phyloP scores from a whole-genome alignment of 2,113 vertebrate genomes.

The Mesocricetus auratus region DNA sequence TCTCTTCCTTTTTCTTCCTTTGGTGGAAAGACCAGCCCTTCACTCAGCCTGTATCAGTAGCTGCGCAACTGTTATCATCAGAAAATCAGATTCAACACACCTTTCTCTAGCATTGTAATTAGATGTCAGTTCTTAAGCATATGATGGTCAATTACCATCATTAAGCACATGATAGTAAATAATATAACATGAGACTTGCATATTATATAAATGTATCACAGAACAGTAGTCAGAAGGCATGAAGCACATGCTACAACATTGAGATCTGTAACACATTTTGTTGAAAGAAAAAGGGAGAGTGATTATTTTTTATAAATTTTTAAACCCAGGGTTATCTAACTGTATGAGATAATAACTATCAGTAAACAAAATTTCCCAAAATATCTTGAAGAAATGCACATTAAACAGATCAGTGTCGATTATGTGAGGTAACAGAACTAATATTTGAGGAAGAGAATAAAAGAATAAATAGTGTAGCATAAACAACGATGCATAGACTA shows the following conservation, averaged over 20 bases:
- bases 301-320: not conserved
- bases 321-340: not conserved
- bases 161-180: not conserved
- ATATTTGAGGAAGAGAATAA: not conserved
- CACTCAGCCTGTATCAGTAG: not conserved
- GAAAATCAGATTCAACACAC: not conserved
- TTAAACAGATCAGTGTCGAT: not conserved
- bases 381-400: not conserved
- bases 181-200: not conserved
- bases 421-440: not conserved
- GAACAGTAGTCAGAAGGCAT: not conserved
- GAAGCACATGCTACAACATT: not conserved
- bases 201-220: not conserved
- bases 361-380: not conserved
- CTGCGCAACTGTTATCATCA: not conserved
- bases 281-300: not conserved
- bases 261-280: not conserved
- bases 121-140: not conserved
- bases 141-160: not conserved
- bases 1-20: not conserved
- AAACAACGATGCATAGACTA: not conserved
- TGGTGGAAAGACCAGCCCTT: not conserved
- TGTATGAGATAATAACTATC: not conserved
- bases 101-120: not conserved
- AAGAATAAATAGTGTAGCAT: not conserved